Evolutionary conservation across 2,797 vertebrate species (phyloP).

Genomic region (Acanthurus lineatus): DNA sequence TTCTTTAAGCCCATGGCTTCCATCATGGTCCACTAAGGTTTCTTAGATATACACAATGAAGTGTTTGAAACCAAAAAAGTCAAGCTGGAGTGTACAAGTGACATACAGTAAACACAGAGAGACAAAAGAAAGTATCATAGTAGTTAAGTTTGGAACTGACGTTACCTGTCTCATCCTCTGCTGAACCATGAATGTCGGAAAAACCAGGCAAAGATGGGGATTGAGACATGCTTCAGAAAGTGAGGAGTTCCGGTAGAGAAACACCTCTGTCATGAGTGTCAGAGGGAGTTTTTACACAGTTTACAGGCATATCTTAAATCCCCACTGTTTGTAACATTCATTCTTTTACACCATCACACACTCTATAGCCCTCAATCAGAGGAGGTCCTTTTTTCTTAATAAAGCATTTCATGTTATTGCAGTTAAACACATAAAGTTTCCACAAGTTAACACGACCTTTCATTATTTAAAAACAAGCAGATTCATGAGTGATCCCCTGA

Average conservation of each 20-base stretch:
- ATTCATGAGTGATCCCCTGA: conserved; percentile 21
- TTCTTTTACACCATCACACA: conserved; percentile 36
- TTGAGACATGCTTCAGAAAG: conserved; percentile 41
- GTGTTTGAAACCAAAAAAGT: conserved; percentile 28
- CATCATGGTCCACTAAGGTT: conserved; percentile 36
- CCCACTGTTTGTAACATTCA: conserved; percentile 43
- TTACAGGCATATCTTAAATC: conserved; percentile 36
- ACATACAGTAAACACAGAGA: conserved; percentile 3
- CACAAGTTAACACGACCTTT: conserved; percentile 56
- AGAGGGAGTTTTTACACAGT: conserved; percentile 25
- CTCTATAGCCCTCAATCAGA: conserved; percentile 48
- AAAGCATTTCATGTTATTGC: conserved; percentile 71
- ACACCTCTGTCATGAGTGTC: background rate
- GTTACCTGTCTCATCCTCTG: conserved; percentile 6
- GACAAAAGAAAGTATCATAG: conserved; percentile 3
- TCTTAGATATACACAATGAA: conserved; percentile 30
- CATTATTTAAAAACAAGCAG: conserved; percentile 46
- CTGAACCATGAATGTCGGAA: conserved; percentile 12
- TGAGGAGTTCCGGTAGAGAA: conserved; percentile 14
- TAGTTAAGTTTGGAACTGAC: background rate
- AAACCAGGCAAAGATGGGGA: conserved; percentile 7
- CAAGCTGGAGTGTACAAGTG: conserved; percentile 36
- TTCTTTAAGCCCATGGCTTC: conserved; percentile 41
- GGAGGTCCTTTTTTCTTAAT: conserved; percentile 43
- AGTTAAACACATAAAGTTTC: conserved; percentile 60